These are phyloP conservation scores for Hydrotaea diabolus DNA, from an alignment of 2,888 invertebrate genomes.

Conservation along the genomic window DNA sequence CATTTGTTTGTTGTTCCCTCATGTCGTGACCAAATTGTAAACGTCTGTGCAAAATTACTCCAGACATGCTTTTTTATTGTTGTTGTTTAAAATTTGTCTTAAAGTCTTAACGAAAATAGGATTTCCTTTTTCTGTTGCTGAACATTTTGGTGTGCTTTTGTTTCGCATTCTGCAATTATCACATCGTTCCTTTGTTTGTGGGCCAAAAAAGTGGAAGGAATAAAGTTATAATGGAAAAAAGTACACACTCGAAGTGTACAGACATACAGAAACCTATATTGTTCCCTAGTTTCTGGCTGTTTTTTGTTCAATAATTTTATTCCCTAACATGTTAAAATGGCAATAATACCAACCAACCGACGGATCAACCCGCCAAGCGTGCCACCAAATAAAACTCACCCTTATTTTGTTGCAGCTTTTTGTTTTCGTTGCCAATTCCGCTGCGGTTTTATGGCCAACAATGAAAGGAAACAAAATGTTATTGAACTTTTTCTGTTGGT, in stretches of 20 bases:
- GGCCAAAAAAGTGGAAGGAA: no score
- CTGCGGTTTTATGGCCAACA: conserved; percentile 38
- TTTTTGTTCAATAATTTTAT: neutral
- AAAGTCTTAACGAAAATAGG: no score
- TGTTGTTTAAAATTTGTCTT: no score
- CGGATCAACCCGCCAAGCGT: neutral
- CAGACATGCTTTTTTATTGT: no score
- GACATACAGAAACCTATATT: neutral
- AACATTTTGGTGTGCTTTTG: no score
- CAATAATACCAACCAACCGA: conserved; percentile 4
- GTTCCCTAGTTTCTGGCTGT: neutral
- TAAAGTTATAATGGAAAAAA: neutral
- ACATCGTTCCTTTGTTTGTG: neutral
- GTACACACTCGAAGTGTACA: neutral
- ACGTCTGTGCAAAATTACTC: no score
- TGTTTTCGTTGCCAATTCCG: conserved; percentile 27
- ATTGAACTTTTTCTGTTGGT: conserved; percentile 28
- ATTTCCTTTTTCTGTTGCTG: no score
- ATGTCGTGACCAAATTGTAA: no score
- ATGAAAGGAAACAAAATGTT: conserved; percentile 33
- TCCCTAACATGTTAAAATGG: conserved; percentile 11
- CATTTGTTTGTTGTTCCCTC: no score
- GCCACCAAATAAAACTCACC: conserved; percentile 21
- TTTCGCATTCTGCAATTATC: neutral
- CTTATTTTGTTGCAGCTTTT: conserved; percentile 23